Evolutionary conservation across 2,113 vertebrate species (phyloP).

Genomic region (Mystacornis crossleyi): DNA sequence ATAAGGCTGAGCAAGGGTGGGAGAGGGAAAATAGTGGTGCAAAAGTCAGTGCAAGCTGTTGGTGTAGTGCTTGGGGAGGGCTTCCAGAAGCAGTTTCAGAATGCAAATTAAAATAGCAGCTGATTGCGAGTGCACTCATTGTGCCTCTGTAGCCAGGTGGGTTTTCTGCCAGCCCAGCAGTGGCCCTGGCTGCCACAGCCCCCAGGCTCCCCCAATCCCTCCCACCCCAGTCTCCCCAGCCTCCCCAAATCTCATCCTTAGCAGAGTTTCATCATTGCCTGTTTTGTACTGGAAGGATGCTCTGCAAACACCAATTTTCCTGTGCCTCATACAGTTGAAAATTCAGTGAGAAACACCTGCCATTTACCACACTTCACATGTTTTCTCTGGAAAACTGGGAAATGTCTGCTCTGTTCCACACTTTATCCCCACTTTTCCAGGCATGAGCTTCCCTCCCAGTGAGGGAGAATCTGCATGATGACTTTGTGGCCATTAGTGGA

Average conservation of each 20-base stretch:
- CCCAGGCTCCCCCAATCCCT: no score
- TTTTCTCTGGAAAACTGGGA: neutral
- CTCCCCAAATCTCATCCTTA: neutral
- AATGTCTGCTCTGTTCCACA: neutral
- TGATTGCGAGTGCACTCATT: neutral
- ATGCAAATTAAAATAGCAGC: neutral
- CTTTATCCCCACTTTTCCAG: neutral
- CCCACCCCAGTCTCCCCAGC: no score
- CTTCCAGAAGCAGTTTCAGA: neutral
- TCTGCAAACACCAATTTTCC: neutral
- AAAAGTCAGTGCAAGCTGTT: neutral
- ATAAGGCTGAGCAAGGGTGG: neutral
- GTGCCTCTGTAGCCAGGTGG: neutral
- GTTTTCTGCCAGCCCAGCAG: neutral
- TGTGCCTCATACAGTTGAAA: neutral
- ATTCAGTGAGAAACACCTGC: neutral
- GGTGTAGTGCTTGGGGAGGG: rapidly evolving
- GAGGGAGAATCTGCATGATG: neutral
- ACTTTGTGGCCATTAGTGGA: neutral
- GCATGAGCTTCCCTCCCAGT: neutral
- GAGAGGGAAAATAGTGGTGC: neutral
- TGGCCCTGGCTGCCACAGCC: neutral
- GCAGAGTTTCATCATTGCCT: neutral
- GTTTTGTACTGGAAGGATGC: neutral
- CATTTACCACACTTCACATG: neutral